A percentile compares a stretch with the other conserved stretches of the same genome.
Evolutionary conservation across 2,888 invertebrate genomes (phyloP).

Genomic region (Cenopis cana): DNA sequence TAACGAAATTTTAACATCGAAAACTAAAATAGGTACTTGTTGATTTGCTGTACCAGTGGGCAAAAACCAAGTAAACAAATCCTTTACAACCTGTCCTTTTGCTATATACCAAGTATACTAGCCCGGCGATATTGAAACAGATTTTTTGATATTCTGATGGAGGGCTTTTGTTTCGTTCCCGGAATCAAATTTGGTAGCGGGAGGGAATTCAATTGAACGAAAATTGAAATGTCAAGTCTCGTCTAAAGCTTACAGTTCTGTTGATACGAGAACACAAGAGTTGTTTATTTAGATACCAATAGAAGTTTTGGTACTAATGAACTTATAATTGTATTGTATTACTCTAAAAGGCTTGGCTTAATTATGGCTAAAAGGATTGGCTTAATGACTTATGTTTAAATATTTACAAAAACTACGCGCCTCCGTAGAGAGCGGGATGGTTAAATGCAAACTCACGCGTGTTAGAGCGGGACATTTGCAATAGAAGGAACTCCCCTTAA

Average conservation of each 20-base stretch:
- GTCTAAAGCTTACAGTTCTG: constrained; percentile 20
- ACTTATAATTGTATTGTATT: too few relatives aligned
- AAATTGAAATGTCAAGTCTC: constrained; percentile 43
- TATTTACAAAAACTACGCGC: too few relatives aligned
- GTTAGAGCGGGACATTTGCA: too few relatives aligned
- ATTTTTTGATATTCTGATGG: constrained; percentile 41
- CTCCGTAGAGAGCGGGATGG: too few relatives aligned
- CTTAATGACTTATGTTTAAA: too few relatives aligned
- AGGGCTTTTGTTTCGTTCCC: constrained; percentile 38
- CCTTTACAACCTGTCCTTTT: constrained; percentile 18
- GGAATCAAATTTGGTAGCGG: constrained; percentile 41
- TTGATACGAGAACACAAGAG: constrained; percentile 4
- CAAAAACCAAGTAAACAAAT: not conserved
- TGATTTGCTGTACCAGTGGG: too few relatives aligned
- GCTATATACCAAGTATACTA: constrained; percentile 4
- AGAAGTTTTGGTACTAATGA: not conserved
- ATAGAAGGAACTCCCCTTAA: too few relatives aligned
- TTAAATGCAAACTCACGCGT: too few relatives aligned
- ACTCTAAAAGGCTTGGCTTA: too few relatives aligned
- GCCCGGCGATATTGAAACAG: constrained; percentile 27
- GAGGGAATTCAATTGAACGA: constrained; percentile 40
- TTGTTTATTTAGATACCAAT: not conserved
- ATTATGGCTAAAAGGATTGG: too few relatives aligned
- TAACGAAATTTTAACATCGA: too few relatives aligned
- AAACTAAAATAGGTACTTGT: too few relatives aligned